phyloP scores from a whole-genome alignment of 2,797 vertebrate species.

The Enteromius mattozi region DNA sequence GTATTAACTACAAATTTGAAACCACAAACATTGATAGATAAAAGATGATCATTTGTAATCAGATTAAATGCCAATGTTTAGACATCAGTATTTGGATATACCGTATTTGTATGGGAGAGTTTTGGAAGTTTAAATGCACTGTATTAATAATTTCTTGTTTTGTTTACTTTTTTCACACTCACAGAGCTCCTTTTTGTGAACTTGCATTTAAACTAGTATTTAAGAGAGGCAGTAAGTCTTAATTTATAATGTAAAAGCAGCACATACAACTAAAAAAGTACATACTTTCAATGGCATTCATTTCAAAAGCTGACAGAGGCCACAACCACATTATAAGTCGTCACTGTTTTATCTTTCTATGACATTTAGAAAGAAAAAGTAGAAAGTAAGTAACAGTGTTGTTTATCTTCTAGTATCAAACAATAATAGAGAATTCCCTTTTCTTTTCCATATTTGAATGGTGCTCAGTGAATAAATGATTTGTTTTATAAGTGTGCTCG shows the following conservation, averaged over 20 bases:
- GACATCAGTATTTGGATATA: not conserved
- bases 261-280: slow-evolving; percentile 19
- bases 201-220: slow-evolving; percentile 11
- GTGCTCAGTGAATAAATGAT: slow-evolving; percentile 77
- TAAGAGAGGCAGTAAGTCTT: not conserved
- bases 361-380: slow-evolving; percentile 19
- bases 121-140: slow-evolving; percentile 34
- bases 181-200: not conserved
- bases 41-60: not conserved
- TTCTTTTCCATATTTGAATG: slow-evolving; percentile 67
- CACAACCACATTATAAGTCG: not conserved
- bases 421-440: not conserved
- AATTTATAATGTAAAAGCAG: slow-evolving; percentile 27
- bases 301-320: not conserved
- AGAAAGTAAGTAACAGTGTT: not conserved
- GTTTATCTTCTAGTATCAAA: slow-evolving; percentile 50
- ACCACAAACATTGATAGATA: not conserved
- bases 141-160: slow-evolving; percentile 9
- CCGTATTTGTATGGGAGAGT: not conserved
- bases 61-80: not conserved
- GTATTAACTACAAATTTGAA: not conserved
- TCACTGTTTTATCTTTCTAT: not conserved
- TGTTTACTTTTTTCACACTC: not conserved
- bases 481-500: slow-evolving; percentile 55
- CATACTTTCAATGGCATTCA: not conserved